phyloP scores from a whole-genome alignment of 2,797 vertebrate species.

The Sarcophilus harrisii region DNA sequence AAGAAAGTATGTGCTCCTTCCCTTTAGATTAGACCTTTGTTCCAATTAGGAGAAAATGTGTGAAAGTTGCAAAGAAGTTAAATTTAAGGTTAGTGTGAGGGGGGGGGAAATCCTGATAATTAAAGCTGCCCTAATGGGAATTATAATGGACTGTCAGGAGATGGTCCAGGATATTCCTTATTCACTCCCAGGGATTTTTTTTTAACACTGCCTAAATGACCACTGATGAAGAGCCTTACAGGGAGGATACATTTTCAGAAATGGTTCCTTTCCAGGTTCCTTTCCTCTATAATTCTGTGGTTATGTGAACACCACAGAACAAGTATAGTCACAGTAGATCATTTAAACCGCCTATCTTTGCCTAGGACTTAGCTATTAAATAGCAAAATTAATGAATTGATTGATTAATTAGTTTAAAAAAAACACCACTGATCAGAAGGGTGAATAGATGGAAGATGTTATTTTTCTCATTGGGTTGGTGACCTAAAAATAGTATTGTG shows the following conservation, averaged over 20 bases:
- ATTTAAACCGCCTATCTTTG: conserved; percentile 20
- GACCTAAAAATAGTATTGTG: background rate
- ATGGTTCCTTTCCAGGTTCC: background rate
- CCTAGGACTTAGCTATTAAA: conserved; percentile 30
- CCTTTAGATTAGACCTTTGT: background rate
- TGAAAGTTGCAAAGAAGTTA: background rate
- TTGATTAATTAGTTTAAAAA: background rate
- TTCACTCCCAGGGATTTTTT: background rate
- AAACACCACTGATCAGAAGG: background rate
- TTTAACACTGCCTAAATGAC: background rate
- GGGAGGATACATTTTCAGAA: background rate
- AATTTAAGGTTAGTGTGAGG: background rate
- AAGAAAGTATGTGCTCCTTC: background rate
- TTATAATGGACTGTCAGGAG: background rate
- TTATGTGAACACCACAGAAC: background rate
- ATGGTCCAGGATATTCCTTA: background rate
- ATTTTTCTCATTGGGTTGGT: background rate
- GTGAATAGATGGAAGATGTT: background rate
- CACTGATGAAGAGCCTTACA: background rate
- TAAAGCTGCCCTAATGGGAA: background rate
- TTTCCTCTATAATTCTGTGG: background rate
- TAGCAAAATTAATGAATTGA: conserved; percentile 1
- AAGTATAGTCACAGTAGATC: background rate
- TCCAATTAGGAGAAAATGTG: background rate
- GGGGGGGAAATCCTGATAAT: background rate